Base-by-base conservation (phyloP, 1,140 invertebrate species). In the Drosophila tsacasi region DNA sequence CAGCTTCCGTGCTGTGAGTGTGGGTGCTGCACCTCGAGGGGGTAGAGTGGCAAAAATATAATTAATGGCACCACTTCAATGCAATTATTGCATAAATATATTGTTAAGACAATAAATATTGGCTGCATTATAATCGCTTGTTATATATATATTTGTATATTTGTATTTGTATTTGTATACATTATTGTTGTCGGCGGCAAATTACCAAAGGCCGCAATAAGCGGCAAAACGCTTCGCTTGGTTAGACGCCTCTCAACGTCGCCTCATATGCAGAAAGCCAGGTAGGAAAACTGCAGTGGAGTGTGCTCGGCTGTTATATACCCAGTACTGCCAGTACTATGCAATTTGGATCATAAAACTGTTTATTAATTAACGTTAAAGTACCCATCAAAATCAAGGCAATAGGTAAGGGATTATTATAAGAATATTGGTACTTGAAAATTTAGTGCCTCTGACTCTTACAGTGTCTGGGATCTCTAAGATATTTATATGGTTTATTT, bases 11-110 rank as follows among this genome's bases (percentile, higher is more conserved):
- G 60, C 30, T 19, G 63, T 58, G 64, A 58, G 80, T 67, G 40
- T 47, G 63, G 27, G 59, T 57, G 54, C 54, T 57, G 44, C 47
- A 27, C 49, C 32, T 57, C 40, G 17, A 59, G 71, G 13, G 35
- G 59, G 59, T 62, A 47, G 49, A 68, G 74, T 82, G 75, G 83
- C 60, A 86, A 68, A 82, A 74, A 89, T 39, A 87, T 87, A 89
- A 87, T 87, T 89, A 89, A 87, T 87, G 81, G 74, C 73, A 83
- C 77, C 85, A 87, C 81, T 87, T 87, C 69, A 69, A 83, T 89
- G 83, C 84, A 87, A 87, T 89, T 89, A 89, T 89, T 87, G 77
- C 83, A 87, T 87, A 89, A 89, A 84, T 87, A 84, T 89, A 87
- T 86, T 89, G 84, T 60, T 74, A 80, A 80, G 76, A 83, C 80